Evolutionary conservation across 30 jellyfish, hydroid and myxozoan species (phyloP).

Genomic region (Aurelia sp.): DNA sequence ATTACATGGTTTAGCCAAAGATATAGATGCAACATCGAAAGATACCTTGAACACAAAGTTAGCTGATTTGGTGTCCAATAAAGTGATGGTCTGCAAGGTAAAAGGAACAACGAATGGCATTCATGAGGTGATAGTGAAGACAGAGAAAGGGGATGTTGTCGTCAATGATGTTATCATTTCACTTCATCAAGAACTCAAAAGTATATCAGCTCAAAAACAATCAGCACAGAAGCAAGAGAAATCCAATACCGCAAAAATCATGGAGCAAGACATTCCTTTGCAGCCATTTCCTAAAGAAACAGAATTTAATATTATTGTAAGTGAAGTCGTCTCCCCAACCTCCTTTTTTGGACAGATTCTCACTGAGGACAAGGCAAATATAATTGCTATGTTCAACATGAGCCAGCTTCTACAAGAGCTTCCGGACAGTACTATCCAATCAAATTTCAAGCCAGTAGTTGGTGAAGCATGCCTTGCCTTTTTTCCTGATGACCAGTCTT

Average conservation of each 20-base stretch:
- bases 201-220: not conserved
- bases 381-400: constrained; percentile 42
- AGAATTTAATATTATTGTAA: constrained; percentile 68
- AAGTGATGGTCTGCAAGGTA: not conserved
- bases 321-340: constrained; percentile 81
- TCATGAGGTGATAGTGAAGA: not conserved
- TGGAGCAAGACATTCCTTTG: constrained; percentile 57
- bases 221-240: too few species aligned
- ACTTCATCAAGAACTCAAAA: not conserved
- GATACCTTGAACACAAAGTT: not conserved
- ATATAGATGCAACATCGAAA: constrained; percentile 1
- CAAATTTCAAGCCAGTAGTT: constrained; percentile 45
- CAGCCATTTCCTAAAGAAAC: constrained; percentile 76
- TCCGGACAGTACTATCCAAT: not conserved
- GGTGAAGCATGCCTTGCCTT: constrained; percentile 87
- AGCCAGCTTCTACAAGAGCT: constrained; percentile 15
- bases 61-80: constrained; percentile 18
- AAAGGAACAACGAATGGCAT: constrained; percentile 22
- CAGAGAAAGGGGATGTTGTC: constrained; percentile 3
- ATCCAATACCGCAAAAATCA: not conserved
- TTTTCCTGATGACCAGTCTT: constrained; percentile 63
- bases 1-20: constrained; percentile 29
- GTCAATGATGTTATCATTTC: constrained; percentile 23
- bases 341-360: constrained; percentile 78
- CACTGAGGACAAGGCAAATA: constrained; percentile 49